phyloP scores from a whole-genome alignment of 2,888 invertebrate species.

The Mellilla xanthometata region DNA sequence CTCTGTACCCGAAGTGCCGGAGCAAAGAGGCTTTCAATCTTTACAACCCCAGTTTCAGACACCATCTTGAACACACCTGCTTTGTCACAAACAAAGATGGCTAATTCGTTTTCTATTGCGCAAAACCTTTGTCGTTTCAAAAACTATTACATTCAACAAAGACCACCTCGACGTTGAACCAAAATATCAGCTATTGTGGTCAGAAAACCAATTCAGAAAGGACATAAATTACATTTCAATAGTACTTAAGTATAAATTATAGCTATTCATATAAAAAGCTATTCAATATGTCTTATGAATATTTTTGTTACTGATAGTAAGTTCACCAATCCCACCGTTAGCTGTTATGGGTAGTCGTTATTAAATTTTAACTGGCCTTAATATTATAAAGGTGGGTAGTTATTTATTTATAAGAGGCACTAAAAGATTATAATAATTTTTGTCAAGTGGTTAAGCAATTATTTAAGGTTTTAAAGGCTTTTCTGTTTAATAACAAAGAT shows the following conservation, averaged over 20 bases:
- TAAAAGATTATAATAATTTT: background rate
- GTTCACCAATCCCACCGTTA: conserved; percentile 8
- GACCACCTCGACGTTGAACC: conserved; percentile 55
- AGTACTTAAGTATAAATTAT: conserved; percentile 28
- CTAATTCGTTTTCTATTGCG: conserved; percentile 64
- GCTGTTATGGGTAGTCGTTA: background rate
- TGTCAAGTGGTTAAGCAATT: too few species aligned
- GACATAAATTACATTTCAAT: conserved; percentile 36
- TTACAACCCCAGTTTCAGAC: too few species aligned
- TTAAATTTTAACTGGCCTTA: conserved; percentile 3
- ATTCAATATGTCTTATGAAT: conserved; percentile 6
- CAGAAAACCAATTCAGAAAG: conserved; percentile 31
- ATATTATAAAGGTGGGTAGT: background rate
- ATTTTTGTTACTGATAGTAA: background rate
- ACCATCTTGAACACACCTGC: conserved; percentile 42
- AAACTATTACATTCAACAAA: conserved; percentile 13
- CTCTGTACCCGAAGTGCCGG: too few species aligned
- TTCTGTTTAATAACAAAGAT: too few species aligned
- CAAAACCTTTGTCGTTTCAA: conserved; percentile 20
- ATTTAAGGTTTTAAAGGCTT: too few species aligned
- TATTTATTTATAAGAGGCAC: background rate
- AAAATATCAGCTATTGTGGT: conserved; percentile 51
- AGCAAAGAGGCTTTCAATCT: too few species aligned
- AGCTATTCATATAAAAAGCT: conserved; percentile 12
- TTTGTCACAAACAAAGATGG: conserved; percentile 41